Conservation (phyloP, 1,140 invertebrate genomes). For the Drosophila athabasca region DNA sequence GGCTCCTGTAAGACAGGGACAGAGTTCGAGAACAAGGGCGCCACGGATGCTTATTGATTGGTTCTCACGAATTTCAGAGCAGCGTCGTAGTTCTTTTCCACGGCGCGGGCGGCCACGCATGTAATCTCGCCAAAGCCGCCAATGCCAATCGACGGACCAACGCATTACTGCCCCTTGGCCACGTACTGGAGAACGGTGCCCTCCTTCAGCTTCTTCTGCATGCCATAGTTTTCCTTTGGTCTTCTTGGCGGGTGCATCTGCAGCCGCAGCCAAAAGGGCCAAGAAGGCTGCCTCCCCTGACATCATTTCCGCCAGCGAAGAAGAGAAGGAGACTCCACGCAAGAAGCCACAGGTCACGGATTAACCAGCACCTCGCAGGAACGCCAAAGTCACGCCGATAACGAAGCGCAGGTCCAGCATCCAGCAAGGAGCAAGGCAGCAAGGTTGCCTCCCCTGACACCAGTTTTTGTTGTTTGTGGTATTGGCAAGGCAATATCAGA, state of each 20-base stretch:
- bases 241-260: slow-evolving; percentile 31
- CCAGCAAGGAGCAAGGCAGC: too few relatives aligned
- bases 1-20: slow-evolving; percentile 88
- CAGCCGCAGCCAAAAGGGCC: too few relatives aligned
- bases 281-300: slow-evolving; percentile 50
- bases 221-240: slow-evolving; percentile 88
- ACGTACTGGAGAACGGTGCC: slow-evolving; percentile 91
- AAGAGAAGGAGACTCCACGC: slow-evolving; percentile 38
- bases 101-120: slow-evolving; percentile 89
- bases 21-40: slow-evolving; percentile 1
- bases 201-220: slow-evolving; percentile 89
- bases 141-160: slow-evolving; percentile 93
- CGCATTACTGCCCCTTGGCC: slow-evolving; percentile 91
- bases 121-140: slow-evolving; percentile 96
- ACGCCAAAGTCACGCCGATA: slow-evolving; percentile 42
- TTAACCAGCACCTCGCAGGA: slow-evolving; percentile 19
- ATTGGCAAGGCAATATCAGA: too few relatives aligned
- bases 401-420: slow-evolving; percentile 1
- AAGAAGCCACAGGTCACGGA: slow-evolving; percentile 1
- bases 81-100: slow-evolving; percentile 86
- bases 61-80: slow-evolving; percentile 92
- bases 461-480: too few relatives aligned
- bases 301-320: slow-evolving; percentile 85
- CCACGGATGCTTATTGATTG: too few relatives aligned
- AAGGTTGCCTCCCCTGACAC: too few relatives aligned